Conservation (phyloP, 2,888 invertebrate species). For the Pollenia griseotomentosa region DNA sequence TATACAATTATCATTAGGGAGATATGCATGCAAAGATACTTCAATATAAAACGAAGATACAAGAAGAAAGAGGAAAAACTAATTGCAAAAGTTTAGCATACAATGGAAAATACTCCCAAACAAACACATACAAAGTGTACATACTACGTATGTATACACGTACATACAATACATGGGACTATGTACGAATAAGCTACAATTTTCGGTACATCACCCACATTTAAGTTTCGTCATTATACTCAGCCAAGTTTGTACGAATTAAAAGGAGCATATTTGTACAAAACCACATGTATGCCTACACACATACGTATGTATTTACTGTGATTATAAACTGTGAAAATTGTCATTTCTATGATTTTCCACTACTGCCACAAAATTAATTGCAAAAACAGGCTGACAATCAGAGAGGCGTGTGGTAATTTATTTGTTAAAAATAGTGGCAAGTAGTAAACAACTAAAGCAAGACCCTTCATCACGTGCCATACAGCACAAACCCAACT, state of each 20-base stretch:
- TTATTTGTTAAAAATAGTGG: conserved; percentile 61
- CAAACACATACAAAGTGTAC: neutral
- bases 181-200: neutral
- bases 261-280: conserved; percentile 56
- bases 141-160: neutral
- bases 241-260: conserved; percentile 14
- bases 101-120: conserved; percentile 10
- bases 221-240: neutral
- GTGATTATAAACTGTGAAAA: conserved; percentile 57
- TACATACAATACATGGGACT: neutral
- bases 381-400: conserved; percentile 69
- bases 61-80: conserved; percentile 64
- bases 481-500: neutral
- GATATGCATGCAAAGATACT: conserved; percentile 13
- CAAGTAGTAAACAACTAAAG: conserved; percentile 36
- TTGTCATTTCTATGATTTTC: conserved; percentile 68
- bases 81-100: conserved; percentile 71
- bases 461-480: conserved; percentile 63
- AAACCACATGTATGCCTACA: conserved; percentile 39
- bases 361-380: conserved; percentile 68
- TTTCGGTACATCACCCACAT: conserved; percentile 61
- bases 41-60: conserved; percentile 5
- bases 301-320: neutral
- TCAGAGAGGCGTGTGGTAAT: conserved; percentile 68
- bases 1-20: conserved; percentile 68